phyloP scores from a whole-genome alignment of 2,113 vertebrate species.

The Mesocricetus auratus region DNA sequence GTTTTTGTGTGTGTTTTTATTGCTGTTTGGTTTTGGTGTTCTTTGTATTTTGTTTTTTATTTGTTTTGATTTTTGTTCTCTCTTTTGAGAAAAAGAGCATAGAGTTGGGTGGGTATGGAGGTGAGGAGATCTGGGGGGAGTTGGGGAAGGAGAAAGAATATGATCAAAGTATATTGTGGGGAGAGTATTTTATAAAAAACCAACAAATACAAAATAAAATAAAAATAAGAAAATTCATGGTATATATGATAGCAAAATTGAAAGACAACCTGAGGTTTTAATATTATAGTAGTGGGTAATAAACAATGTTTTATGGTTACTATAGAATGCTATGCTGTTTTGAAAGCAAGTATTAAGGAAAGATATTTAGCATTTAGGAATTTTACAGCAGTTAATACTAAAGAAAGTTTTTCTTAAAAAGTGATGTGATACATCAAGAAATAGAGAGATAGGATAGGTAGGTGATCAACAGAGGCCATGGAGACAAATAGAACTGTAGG shows the following conservation, averaged over 20 bases:
- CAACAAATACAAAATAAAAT: not conserved
- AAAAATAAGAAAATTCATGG: not conserved
- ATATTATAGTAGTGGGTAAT: not conserved
- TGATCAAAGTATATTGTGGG: not conserved
- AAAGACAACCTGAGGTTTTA: not conserved
- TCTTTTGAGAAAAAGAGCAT: not conserved
- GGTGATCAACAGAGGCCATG: not conserved
- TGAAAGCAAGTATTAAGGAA: not conserved
- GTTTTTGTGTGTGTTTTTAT: not conserved
- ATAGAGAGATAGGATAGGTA: not conserved
- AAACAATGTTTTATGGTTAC: not conserved
- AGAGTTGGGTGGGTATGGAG: not conserved
- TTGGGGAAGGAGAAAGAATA: not conserved
- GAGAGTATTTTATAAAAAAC: not conserved
- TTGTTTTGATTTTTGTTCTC: not conserved
- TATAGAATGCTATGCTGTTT: not conserved
- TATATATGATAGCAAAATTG: not conserved
- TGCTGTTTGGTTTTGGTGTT: not conserved
- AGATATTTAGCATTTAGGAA: not conserved
- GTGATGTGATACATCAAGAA: not conserved
- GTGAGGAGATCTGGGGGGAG: too few species aligned
- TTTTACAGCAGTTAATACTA: not conserved
- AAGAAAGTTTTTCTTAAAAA: not conserved
- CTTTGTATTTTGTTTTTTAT: not conserved
- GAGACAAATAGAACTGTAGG: not conserved